These are phyloP conservation scores for Pelodytes ibericus DNA, from an alignment of 2,797 vertebrate species.

Conservation along the genomic window DNA sequence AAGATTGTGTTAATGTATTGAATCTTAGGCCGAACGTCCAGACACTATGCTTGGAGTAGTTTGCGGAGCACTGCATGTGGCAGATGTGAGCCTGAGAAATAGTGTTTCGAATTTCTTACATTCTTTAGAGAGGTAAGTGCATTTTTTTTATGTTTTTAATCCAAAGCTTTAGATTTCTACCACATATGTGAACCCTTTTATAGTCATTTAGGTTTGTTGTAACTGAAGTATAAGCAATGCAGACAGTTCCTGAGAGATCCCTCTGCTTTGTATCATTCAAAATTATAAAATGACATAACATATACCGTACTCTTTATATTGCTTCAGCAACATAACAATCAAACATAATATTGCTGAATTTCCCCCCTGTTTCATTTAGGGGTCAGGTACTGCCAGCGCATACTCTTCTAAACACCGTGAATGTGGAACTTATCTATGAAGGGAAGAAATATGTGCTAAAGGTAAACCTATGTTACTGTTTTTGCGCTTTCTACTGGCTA, in stretches of 20 bases:
- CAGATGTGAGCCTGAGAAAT: conserved; percentile 91
- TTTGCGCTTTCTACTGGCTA: too few relatives aligned
- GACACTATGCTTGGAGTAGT: conserved; percentile 96
- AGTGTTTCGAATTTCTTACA: conserved; percentile 97
- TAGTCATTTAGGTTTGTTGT: too few relatives aligned
- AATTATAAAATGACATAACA: too few relatives aligned
- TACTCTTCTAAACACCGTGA: conserved; percentile 92
- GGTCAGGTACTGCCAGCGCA: conserved; percentile 95
- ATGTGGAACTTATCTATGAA: conserved; percentile 95
- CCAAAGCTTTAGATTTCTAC: too few relatives aligned
- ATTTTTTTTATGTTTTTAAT: too few relatives aligned
- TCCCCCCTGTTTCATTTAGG: conserved; percentile 71
- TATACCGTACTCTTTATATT: too few relatives aligned
- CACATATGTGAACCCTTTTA: too few relatives aligned
- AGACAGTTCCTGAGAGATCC: too few relatives aligned
- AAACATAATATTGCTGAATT: too few relatives aligned
- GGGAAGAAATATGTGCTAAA: conserved; percentile 91
- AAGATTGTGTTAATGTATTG: background rate
- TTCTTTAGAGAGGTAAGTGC: conserved; percentile 92
- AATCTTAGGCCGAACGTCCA: conserved; percentile 87
- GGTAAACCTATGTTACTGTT: conserved; percentile 68
- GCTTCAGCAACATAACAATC: too few relatives aligned
- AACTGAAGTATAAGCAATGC: too few relatives aligned
- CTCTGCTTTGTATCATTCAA: too few relatives aligned
- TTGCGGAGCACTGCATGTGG: conserved; percentile 93